These are phyloP conservation scores for Theretra japonica DNA, from an alignment of 2,888 invertebrate genomes.

Conservation along the genomic window DNA sequence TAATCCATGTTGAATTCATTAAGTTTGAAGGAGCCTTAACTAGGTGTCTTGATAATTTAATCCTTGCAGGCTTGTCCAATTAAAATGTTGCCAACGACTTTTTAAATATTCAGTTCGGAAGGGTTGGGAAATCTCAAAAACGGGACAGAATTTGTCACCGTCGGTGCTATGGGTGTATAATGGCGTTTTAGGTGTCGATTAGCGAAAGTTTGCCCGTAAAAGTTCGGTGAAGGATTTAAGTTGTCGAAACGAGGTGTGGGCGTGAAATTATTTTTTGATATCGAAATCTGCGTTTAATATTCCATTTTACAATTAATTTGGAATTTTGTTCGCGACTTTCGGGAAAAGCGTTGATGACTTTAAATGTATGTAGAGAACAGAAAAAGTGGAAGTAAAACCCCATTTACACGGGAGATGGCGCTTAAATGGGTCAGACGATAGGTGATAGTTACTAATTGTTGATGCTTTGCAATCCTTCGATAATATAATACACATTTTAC, in stretches of 20 bases:
- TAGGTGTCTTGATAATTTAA: slow-evolving; percentile 85
- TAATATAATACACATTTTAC: too few relatives aligned
- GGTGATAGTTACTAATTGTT: too few relatives aligned
- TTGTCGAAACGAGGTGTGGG: slow-evolving; percentile 46
- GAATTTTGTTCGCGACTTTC: not conserved
- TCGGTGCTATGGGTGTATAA: slow-evolving; percentile 75
- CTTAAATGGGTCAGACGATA: too few relatives aligned
- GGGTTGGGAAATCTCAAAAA: slow-evolving; percentile 77
- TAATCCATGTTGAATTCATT: slow-evolving; percentile 83
- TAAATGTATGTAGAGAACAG: too few relatives aligned
- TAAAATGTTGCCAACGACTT: slow-evolving; percentile 83
- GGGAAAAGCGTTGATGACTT: too few relatives aligned
- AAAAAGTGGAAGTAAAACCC: too few relatives aligned
- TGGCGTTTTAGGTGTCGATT: slow-evolving; percentile 83
- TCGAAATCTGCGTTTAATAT: not conserved
- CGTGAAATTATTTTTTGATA: slow-evolving; percentile 40
- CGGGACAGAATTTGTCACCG: slow-evolving; percentile 74
- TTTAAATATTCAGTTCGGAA: slow-evolving; percentile 81
- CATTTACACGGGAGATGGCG: too few relatives aligned
- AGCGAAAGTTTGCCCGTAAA: slow-evolving; percentile 68
- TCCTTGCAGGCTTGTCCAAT: slow-evolving; percentile 82
- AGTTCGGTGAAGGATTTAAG: slow-evolving; percentile 60
- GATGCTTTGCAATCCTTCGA: too few relatives aligned
- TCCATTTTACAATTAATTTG: not conserved
- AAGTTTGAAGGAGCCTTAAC: slow-evolving; percentile 78